Evolutionary conservation across 2,797 vertebrate species (phyloP), one percentile per base, ranked within the genome.

Genomic region (Adrianichthys oophorus): DNA sequence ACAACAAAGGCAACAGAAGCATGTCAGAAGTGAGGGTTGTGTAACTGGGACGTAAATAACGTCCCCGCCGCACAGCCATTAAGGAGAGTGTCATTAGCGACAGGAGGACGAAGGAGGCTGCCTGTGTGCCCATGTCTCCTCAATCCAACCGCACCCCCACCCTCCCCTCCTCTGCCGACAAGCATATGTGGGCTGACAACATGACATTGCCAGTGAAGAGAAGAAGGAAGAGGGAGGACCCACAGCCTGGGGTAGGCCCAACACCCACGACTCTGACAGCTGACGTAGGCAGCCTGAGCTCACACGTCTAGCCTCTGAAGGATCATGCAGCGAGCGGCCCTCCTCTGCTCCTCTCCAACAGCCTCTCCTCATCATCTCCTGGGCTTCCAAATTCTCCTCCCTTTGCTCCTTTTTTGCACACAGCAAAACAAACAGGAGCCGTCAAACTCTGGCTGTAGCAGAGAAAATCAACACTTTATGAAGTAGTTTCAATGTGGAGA

Each of bases 131-230:
- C 69, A 57, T 78, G 69, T 77, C 80, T 78, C 74, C 69, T 75
- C 81, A 64, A 63, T 59, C 73, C 59, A 17, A 46, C 45, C 62
- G 67, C 72, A 32, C 41, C 52, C 58, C 17, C 51, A 54, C 69
- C 57, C 57, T 54, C 59, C 63, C 44, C 72, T 64, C 70, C 56
- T 16, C 68, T 66, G 58, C 84, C 88, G 83, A 90, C 87, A 56
- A 91, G 85, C 92, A 93, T 92, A 93, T 93, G 92, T 90, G 89
- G 82, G 79, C 90, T 93, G 91, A 93, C 92, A 93, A 91, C 85
- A 91, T 91, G 89, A 91, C 91, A 91, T 91, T 91, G 90, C 87
- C 89, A 73, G 84, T 49, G 67, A 85, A 74, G 74, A 75, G 70
- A 80, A 74, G 65, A 79, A 78, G 76, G 59, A 47, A 48, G 62